A percentile compares a stretch with the other conserved stretches of the same genome.
Evolutionary conservation across 2,113 vertebrate genomes (phyloP).

Genomic region (Ammodramus savannarum): DNA sequence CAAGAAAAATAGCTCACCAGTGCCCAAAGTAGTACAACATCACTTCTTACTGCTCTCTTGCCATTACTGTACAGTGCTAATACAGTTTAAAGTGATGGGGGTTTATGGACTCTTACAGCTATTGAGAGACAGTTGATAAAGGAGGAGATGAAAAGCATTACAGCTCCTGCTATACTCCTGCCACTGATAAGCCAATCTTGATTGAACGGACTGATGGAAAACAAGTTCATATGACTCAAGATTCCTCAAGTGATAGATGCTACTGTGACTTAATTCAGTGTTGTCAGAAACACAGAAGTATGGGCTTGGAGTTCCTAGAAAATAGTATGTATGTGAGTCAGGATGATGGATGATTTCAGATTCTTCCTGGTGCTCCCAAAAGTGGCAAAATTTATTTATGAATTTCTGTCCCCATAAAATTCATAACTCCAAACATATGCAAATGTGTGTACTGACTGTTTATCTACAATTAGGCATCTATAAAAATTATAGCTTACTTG

Average conservation of each 20-base stretch:
- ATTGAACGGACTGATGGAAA: neutral
- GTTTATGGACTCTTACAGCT: neutral
- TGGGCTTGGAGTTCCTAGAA: neutral
- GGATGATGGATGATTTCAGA: neutral
- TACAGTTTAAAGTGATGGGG: conserved; percentile 1
- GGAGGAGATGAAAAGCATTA: neutral
- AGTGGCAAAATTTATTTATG: neutral
- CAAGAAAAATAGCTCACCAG: conserved; percentile 29
- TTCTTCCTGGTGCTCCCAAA: neutral
- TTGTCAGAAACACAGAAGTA: neutral
- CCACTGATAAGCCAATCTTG: conserved; percentile 11
- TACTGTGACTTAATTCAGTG: conserved; percentile 1
- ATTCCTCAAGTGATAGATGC: conserved; percentile 10
- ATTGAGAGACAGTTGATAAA: neutral
- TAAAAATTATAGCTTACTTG: neutral
- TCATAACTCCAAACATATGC: neutral
- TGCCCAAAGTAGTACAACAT: conserved; percentile 14
- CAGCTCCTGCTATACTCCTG: neutral
- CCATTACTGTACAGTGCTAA: neutral
- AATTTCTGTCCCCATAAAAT: neutral
- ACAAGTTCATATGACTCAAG: conserved; percentile 3
- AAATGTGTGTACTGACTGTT: neutral
- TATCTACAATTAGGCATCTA: neutral
- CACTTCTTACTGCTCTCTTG: conserved; percentile 9
- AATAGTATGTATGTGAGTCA: neutral